Evolutionary conservation across 2,888 invertebrate species (phyloP), one percentile per base, ranked within the genome.

Genomic region (Eucriotettix oculatus): DNA sequence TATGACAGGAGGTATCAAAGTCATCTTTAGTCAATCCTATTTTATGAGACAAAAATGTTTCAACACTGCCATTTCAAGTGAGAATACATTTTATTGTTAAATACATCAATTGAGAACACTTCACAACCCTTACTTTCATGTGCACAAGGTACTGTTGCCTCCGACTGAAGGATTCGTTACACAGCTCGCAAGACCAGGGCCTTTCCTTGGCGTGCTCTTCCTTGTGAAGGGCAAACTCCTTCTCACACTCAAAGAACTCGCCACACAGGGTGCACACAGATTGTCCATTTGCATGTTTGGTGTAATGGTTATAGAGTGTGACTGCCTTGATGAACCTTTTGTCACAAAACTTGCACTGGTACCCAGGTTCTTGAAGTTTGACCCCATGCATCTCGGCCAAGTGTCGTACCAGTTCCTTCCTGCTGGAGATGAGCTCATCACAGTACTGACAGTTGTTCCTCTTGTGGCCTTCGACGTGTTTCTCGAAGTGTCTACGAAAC

Each of bases 141-240:
- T 71, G 71, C 56, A 68, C 67, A 40, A 67, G 64, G 61, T 67
- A 68, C 59, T 70, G 70, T 61, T 71, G 71, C 7, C 66, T 62
- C 10, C 69, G 66, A 9, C 61, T 61, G 62, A 71, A 71, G n/a
- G 61, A 54, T 17, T 54, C 54, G 10, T 54, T 54, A 11, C 54
- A 54, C 12, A 16, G 54, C 17, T 54, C 54, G 16, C 54, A 54
- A 9, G n/a, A 29, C 54, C 54, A 54, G 9, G 12, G 16, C 16
- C 29, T 54, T 10, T 54, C 29, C 17, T 54, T 29, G 16, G 12
- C 29, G 11, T 54, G 54, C 7, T 16, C 29, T 54, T n/a, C 16
- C n/a, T 16, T 10, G 16, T 54, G 54, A 54, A 29, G 29, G 29
- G 29, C 57, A 58, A 64, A 67, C 9, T 58, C 62, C 11, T 64